Evolutionary conservation across 2,113 vertebrate genomes (phyloP).

Genomic region (Cyanistes caeruleus): DNA sequence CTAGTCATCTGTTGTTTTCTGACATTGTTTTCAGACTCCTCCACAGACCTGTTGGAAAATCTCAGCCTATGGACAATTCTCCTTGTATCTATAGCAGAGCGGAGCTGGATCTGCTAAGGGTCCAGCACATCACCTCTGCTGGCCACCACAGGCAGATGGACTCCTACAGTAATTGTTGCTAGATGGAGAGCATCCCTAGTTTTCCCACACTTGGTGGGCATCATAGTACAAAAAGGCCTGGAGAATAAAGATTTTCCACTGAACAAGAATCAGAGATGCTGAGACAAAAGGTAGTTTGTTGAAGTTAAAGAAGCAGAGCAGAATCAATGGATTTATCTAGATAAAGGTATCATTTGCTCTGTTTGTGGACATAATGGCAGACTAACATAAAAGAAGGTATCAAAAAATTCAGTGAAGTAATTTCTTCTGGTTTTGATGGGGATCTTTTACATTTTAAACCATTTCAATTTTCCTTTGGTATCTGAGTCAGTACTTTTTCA

Average conservation of each 20-base stretch:
- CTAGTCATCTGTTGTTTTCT: neutral
- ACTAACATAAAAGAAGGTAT: neutral
- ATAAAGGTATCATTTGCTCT: neutral
- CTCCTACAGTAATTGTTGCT: neutral
- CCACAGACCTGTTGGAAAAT: neutral
- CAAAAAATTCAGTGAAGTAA: neutral
- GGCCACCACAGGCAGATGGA: neutral
- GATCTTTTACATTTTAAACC: neutral
- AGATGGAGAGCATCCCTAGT: neutral
- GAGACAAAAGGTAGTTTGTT: neutral
- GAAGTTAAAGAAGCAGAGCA: neutral
- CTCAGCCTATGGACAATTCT: neutral
- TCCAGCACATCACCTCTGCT: rapidly evolving
- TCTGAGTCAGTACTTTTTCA: neutral
- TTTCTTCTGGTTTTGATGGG: neutral
- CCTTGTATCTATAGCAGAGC: neutral
- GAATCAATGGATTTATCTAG: neutral
- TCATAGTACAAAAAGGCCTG: neutral
- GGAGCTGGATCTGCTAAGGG: neutral
- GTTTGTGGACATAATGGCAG: neutral
- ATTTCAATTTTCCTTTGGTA: neutral
- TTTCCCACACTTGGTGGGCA: neutral
- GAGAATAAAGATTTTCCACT: neutral
- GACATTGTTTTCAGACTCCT: neutral
- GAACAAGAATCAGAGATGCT: neutral